Evolutionary conservation across 2,888 invertebrate species (phyloP).

Genomic region (Onchidella celtica): DNA sequence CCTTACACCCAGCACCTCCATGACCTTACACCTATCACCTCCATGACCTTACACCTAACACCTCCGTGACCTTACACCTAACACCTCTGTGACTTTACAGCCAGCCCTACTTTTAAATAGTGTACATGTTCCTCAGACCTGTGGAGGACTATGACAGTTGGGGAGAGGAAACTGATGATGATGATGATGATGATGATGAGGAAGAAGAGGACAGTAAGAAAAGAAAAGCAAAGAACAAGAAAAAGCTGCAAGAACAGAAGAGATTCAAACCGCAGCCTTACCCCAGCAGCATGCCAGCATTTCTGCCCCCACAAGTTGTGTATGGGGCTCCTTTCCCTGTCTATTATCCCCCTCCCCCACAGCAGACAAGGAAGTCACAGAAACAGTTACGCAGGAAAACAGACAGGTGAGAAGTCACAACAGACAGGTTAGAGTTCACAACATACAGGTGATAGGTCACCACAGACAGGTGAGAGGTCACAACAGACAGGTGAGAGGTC

Average conservation of each 20-base stretch:
- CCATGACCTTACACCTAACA: no score
- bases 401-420: no score
- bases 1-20: no score
- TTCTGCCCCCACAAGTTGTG: slow-evolving; percentile 61
- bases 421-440: no score
- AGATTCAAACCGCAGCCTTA: slow-evolving; percentile 62
- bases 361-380: slow-evolving; percentile 33
- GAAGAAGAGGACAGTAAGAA: slow-evolving; percentile 59
- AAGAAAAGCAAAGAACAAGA: slow-evolving; percentile 27
- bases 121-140: background rate
- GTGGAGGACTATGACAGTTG: slow-evolving; percentile 72
- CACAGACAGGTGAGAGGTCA: no score
- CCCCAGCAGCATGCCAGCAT: slow-evolving; percentile 56
- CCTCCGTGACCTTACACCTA: no score
- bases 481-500: no score
- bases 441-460: no score
- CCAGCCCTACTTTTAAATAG: no score
- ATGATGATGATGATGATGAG: slow-evolving; percentile 59
- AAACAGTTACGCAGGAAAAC: no score
- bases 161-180: slow-evolving; percentile 62
- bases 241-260: slow-evolving; percentile 44
- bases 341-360: slow-evolving; percentile 72
- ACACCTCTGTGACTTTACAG: no score
- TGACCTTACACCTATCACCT: no score
- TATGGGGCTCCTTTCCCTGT: slow-evolving; percentile 68